Base-by-base conservation (phyloP, 2,113 vertebrate genomes). In the Mugil cephalus region DNA sequence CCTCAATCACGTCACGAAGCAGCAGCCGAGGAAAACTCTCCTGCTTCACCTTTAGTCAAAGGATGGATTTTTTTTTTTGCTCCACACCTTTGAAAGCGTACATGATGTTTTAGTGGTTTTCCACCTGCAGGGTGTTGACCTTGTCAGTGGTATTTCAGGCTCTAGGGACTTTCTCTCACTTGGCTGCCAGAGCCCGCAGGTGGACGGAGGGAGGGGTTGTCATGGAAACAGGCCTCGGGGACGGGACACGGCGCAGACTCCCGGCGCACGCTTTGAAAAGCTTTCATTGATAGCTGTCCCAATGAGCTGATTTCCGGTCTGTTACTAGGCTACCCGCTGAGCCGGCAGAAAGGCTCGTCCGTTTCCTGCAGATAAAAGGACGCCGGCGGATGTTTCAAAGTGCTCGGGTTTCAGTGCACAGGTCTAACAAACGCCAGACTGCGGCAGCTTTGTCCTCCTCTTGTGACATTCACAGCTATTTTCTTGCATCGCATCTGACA, bases 131-230 rank as follows among this genome's bases (percentile, higher is more conserved):
- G 86, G 84, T 84, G 72, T 84, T 92, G 91, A 93, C 92, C 93
- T 91, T 90, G 91, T 87, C 88, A 84, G 83, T 87, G 86, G 86
- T 87, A 90, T 90, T 92, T 91, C 83, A 85, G 78, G 83, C 89
- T 86, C 69, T 7, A 51, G 80, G 85, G 88, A 87, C 79, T 69
- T n/a, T 81, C 72, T 85, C 54, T 86, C 62, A 85, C 76, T 81
- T 68, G 54, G 73, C 85, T 90, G 82, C 74, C 83, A 83, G 83
- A 81, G 74, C 73, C 80, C n/a, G 69, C 84, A 91, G 85, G 87
- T 90, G 82, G 88, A 81, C 78, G 65, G 78, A 78, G 60, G 73
- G 62, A 69, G 74, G 59, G 74, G 93, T 93, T 94, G 91, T 88
- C 83, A 88, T 85, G 88, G 93, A 92, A 94, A 94, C 92, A 89